Base-by-base conservation (phyloP, 2,888 invertebrate species). In the Hydraecia micacea region DNA sequence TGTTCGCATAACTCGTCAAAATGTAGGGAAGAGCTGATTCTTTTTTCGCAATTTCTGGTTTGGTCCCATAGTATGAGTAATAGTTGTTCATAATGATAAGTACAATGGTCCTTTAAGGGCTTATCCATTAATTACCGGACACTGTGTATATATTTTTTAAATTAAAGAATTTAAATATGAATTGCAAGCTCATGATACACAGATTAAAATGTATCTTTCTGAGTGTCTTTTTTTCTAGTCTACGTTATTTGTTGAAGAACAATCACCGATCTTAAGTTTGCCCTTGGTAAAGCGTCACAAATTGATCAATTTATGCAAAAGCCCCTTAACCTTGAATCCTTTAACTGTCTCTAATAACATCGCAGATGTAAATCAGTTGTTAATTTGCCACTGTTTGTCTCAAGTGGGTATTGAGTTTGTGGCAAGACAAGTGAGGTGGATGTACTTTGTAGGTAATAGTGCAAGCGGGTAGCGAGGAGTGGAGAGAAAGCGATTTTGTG, bases 391-490 rank as follows among this genome's bases (percentile, higher is more conserved):
- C 73, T 67, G 52, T 79, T 79, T 72, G 88, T 88, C 89, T 85
- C 87, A 85, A 94, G 94, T 93, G 92, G 92, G 92, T 84, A 92
- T 90, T 81, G 87, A 93, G 93, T 90, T 92, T 86, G 69, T 87
- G 92, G 85, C 92, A 91, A 91, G 92, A 92, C 92, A 83, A 90
- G 39, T 36, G 91, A 93, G 86, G 87, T 89, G 79, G 80, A 87
- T 80, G 83, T 81, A 88, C 85, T 85, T 36, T 28, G 73, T 80
- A 74, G 77, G 66, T 79, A 2, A 66, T 42, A 84, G 39, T 80
- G 74, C 42, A 2, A 77, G 89, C 80, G 89, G 21, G 4, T 18
- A 87, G 87, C 84, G 83, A 72, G 0, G n/a, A 83, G 73, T 66
- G 42, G 46, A 63, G 81, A 82, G 79, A 21, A 70, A 83, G 85